Evolutionary conservation across 2,797 vertebrate genomes (phyloP), one percentile per base, ranked within the genome.

Genomic region (Sorex maritimensis): DNA sequence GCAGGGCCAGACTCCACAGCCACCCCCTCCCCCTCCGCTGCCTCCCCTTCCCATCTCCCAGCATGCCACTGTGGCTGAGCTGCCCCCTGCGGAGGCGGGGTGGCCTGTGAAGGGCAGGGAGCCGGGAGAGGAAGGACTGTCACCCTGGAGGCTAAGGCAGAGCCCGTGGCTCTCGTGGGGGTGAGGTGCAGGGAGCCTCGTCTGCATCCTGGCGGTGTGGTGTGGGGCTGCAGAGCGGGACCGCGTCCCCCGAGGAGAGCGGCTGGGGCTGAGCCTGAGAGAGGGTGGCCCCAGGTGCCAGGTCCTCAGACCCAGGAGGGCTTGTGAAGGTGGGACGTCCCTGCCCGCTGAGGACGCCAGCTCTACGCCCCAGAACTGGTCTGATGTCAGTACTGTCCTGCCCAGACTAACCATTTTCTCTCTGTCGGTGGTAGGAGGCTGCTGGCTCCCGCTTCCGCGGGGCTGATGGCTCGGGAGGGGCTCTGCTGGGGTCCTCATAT

Each of bases 361-460:
- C 86, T 86, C 82, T 63, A n/a, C 3, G 69, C 88, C 71, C 91
- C 49, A 28, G 67, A 86, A 91, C 68, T 90, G 65, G 65, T 95
- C 94, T 89, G 46, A 78, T 94, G 73, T 84, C 52, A 0, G 0
- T 80, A 72, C 30, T 68, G 69, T 85, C 34, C 72, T 58, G 17
- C 58, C 72, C 58, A 55, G 44, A 91, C 49, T 49, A 90, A 67
- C 12, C 81, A 75, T 65, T 88, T 91, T 86, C 91, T 91, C 65
- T 68, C 0, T 92, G 71, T 93, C 84, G 10, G 2, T 58, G 41
- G 38, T 78, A 34, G 24, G 89, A 92, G 86, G 68, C 92, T 67
- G 61, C 74, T 49, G 41, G 23, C 21, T 81, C 80, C 30, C 73
- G 21, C 90, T 83, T 91, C 92, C 73, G 65, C 91, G 78, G 6